Base-by-base conservation (phyloP, 1,140 invertebrate species). In the Diabrotica undecimpunctata region DNA sequence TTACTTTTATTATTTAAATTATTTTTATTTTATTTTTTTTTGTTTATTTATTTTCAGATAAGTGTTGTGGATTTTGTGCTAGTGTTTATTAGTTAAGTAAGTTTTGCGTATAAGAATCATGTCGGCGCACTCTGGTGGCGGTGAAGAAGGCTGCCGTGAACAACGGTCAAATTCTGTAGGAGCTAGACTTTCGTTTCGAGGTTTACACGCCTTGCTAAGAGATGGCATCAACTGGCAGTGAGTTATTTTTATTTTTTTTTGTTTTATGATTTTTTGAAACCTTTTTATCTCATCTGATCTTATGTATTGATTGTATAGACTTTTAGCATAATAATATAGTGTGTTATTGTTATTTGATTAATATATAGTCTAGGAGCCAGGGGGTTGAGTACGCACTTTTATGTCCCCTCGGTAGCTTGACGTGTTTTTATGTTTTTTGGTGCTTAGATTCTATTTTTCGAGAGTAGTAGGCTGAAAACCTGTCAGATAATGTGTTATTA, bases 161-260 rank as follows among this genome's bases (percentile, higher is more conserved):
- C 74, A 75, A 58, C 62, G 75, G 50, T 77, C 75, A 57, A 75
- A 75, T 66, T 77, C 75, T 36, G 63, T 77, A 53, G 75, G 75
- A 46, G 68, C 74, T 36, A 65, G 73, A 39, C 57, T 77, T 35
- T 75, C 75, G 11, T 77, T 77, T 61, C 73, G 74, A 38, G 73
- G 73, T 41, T 71, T 71, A 52, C 69, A 68, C 38, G 64, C 62
- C 59, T 64, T 77, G 59, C 69, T 77, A 61, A 69, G 70, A 73
- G 74, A 75, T 75, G 72, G 70, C 72, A 67, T 65, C 14, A 65
- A 71, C 41, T 70, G 71, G 66, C 74, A 75, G 75, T 77, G 71
- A 77, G 75, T 77, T 55, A 6, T 38, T 41, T 39, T 58, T 13
- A 65, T 70, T 64, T 70, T 65, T 62, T 67, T 55, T 50, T 64